Evolutionary conservation across 2,113 vertebrate species (phyloP).

Genomic region (Chloroceryle aenea): DNA sequence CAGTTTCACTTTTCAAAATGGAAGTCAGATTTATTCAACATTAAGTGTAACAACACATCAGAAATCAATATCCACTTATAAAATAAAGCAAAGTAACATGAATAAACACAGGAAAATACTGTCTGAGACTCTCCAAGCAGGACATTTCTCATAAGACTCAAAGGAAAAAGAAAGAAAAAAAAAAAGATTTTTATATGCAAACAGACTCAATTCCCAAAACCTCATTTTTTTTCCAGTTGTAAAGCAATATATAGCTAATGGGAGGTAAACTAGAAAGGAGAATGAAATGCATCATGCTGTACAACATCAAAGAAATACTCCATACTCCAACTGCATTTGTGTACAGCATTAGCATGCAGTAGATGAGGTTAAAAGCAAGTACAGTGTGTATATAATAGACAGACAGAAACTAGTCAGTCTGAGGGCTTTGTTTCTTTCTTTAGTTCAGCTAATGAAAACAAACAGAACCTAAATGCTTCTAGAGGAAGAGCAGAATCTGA

Average conservation of each 20-base stretch:
- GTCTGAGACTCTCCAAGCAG: conserved; percentile 61
- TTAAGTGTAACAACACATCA: conserved; percentile 67
- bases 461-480: conserved; percentile 26
- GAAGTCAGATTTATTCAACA: conserved; percentile 70
- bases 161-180: background rate
- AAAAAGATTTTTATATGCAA: conserved; percentile 25
- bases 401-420: conserved; percentile 40
- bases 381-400: conserved; percentile 5
- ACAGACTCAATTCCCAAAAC: conserved; percentile 43
- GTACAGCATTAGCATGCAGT: conserved; percentile 62
- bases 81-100: conserved; percentile 69
- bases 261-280: conserved; percentile 32
- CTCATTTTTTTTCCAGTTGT: conserved; percentile 41
- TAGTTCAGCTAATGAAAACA: conserved; percentile 31
- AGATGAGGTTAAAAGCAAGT: conserved; percentile 52
- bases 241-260: conserved; percentile 55
- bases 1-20: conserved; percentile 62
- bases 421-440: conserved; percentile 48
- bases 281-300: conserved; percentile 67
- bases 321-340: conserved; percentile 47
- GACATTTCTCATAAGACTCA: conserved; percentile 65
- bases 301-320: conserved; percentile 55
- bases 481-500: conserved; percentile 33
- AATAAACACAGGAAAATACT: conserved; percentile 64
- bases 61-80: conserved; percentile 67